Base-by-base conservation (phyloP, 2,888 invertebrate species). In the Patella depressa region DNA sequence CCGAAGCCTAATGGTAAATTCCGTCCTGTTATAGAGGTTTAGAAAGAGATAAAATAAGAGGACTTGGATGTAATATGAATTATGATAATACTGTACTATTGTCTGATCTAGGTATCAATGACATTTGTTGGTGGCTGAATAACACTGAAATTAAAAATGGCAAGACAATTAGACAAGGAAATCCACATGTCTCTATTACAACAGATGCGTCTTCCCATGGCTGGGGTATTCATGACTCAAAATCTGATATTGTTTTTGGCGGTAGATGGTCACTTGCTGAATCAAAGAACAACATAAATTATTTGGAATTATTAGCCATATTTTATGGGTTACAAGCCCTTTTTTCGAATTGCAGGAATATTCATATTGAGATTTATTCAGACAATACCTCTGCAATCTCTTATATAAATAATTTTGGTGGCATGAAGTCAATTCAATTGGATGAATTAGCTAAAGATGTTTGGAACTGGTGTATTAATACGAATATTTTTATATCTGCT, bases 1-100 rank as follows among this genome's bases (percentile, higher is more conserved):
- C 59, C 59, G n/a, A 59, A 59, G 19, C 59, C 59, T n/a, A 59
- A 59, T 59, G 59, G 59, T 17, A 59, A 59, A 59, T 65, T 65
- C 7, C n/a, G 65, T n/a, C 65, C 65, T 19, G n/a, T 19, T 19
- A 65, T 59, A 59, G 59, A 59, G 7, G 19, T 59, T 59, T 59
- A 59, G 59, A 59, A 17, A 14, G 59, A 15, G 17, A 17, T 17
- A 59, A 59, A 3, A 57, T 57, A 12, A n/a, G 17, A 17, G 57
- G 57, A 17, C n/a, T 11, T 17, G 15, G 57, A 57, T 57, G 17
- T 57, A n/a, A 57, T 15, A 15, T 17, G n/a, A 57, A 57, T 57
- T 57, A 17, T 57, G 57, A 57, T n/a, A 57, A 57, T 34, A 34
- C 34, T 34, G 34, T 34, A 34, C 7, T 34, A 34, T 34, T 34